These are phyloP conservation scores for Antechinus stuartii DNA, from an alignment of 2,113 vertebrate genomes.

Conservation along the genomic window DNA sequence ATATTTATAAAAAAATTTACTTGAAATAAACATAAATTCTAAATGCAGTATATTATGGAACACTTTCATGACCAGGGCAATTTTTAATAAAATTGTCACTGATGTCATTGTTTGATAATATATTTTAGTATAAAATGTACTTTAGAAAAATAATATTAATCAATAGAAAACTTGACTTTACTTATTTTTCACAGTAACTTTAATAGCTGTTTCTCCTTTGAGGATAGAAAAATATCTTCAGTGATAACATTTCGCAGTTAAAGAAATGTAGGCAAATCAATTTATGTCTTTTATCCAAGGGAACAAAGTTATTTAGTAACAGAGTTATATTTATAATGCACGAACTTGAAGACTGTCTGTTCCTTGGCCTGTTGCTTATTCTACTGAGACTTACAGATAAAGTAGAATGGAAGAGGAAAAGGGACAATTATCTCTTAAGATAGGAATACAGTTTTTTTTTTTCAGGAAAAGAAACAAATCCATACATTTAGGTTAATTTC, in stretches of 20 bases:
- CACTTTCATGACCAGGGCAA: not conserved
- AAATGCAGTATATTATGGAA: not conserved
- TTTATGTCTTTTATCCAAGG: conserved; percentile 29
- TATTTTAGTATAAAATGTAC: not conserved
- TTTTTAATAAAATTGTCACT: not conserved
- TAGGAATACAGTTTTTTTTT: conserved; percentile 40
- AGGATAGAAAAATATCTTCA: not conserved
- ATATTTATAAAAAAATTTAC: not conserved
- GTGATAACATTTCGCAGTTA: conserved; percentile 34
- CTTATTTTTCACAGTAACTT: conserved; percentile 21
- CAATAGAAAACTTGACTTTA: conserved; percentile 7
- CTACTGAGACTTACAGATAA: conserved; percentile 13
- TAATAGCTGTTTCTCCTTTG: not conserved
- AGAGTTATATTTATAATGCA: not conserved
- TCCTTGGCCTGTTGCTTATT: not conserved
- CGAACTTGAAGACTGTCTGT: not conserved
- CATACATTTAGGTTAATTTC: conserved; percentile 48
- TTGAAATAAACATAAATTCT: not conserved
- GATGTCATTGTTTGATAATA: not conserved
- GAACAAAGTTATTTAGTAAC: conserved; percentile 18
- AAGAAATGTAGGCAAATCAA: conserved; percentile 39
- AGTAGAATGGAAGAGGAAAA: not conserved
- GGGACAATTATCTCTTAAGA: conserved; percentile 51
- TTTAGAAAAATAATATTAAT: conserved; percentile 19
- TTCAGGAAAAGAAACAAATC: conserved; percentile 38